A percentile compares a stretch with the other conserved stretches of the same genome.
phyloP scores from a whole-genome alignment of 1,140 invertebrate genomes.

The Drosophila lowei region DNA sequence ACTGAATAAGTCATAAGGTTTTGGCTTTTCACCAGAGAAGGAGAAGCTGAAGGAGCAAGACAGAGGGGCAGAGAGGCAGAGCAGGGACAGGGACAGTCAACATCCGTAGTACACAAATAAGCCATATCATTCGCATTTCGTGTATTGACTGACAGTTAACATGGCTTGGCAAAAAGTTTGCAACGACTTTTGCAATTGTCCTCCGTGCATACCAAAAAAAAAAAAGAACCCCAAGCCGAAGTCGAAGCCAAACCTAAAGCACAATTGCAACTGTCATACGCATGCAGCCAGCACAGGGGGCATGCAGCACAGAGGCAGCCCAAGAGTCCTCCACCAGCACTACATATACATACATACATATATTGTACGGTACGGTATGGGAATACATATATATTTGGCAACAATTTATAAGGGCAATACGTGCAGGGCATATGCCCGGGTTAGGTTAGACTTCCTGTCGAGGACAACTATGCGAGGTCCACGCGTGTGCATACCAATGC shows the following conservation, averaged over 20 bases:
- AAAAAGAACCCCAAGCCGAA: constrained; percentile 9
- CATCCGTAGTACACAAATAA: constrained; percentile 63
- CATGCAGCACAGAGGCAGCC: constrained; percentile 4
- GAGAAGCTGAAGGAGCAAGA: not conserved
- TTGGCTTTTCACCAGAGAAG: constrained; percentile 45
- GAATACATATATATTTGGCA: constrained; percentile 57
- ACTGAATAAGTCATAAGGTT: constrained; percentile 76
- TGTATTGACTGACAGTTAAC: constrained; percentile 78
- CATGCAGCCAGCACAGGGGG: constrained; percentile 22
- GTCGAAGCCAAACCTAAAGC: constrained; percentile 10
- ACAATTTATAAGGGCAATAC: constrained; percentile 79
- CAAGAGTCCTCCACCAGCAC: constrained; percentile 21
- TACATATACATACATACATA: constrained; percentile 14
- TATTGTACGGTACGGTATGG: not conserved
- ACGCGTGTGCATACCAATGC: constrained; percentile 78
- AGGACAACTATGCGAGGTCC: constrained; percentile 76
- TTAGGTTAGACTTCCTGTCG: constrained; percentile 72
- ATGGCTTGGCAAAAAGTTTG: constrained; percentile 69
- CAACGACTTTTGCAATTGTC: constrained; percentile 71
- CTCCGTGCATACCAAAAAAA: constrained; percentile 66
- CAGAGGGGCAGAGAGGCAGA: not conserved
- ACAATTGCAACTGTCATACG: constrained; percentile 74
- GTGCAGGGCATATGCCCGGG: constrained; percentile 72
- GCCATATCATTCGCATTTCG: constrained; percentile 76
- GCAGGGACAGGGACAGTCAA: constrained; percentile 19